Evolutionary conservation across 2,888 invertebrate species (phyloP), one percentile per base, ranked within the genome.

Genomic region (Noctua comes): DNA sequence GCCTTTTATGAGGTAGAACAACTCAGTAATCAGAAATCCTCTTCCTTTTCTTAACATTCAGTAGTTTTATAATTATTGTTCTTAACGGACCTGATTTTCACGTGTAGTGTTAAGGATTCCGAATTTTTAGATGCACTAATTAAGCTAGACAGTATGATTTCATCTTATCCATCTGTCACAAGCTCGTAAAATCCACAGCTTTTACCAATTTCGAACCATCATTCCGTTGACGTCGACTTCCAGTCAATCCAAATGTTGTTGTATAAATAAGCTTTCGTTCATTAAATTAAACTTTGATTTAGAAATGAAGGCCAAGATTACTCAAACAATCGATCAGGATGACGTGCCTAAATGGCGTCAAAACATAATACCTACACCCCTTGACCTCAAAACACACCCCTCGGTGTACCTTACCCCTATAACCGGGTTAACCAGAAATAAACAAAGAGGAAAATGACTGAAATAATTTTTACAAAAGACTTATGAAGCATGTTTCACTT

Each of bases 371-470:
- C 72, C 51, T 64, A 54, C 73, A 80, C 40, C 76, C 75, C 73
- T 77, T 85, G 85, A 85, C 85, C 85, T 75, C 85, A 84, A 76
- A 87, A 66, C 74, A 79, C 84, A 77, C 81, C 85, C 75, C 54
- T 64, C n/a, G 18, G 27, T 51, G 57, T 85, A 84, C 72, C 59
- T 54, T 70, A 77, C 75, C 46, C 65, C 43, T 64, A 54, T 75
- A 76, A 85, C 87, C 40, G 59, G 76, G 85, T 85, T 77, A 87
- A 72, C 51, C 31, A 76, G 27, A 86, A 84, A 74, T 68, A 64
- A 86, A 79, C 57, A n/a, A 57, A 31, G 48, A 43, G 57, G 43
- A 40, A 70, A 84, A 68, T 40, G 64, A 31, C 16, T 2, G 40
- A 51, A 73, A 21, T 18, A 51, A 24, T 75, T 74, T 79, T 66